Evolutionary conservation across 2,797 vertebrate species (phyloP).

Genomic region (Melanotaenia trifasciata): DNA sequence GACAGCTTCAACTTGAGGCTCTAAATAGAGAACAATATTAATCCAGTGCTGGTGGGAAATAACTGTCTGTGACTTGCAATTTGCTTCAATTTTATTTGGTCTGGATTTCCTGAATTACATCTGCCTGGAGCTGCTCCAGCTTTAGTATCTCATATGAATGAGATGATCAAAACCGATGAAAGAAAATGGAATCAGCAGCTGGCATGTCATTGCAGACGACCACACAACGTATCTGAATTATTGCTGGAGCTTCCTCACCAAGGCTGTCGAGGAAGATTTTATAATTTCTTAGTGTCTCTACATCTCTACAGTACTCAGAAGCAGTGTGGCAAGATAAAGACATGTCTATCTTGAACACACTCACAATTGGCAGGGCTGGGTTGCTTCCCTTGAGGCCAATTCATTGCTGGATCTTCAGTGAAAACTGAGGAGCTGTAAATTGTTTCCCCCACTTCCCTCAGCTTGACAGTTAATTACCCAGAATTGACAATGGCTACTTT

Average conservation of each 20-base stretch:
- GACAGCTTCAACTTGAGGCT: conserved; percentile 27
- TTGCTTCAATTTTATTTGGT: conserved; percentile 46
- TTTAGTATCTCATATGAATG: conserved; percentile 36
- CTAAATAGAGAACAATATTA: conserved; percentile 50
- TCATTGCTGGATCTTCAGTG: conserved; percentile 57
- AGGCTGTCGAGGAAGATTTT: conserved; percentile 24
- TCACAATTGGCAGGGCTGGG: conserved; percentile 28
- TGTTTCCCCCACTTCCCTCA: conserved; percentile 42
- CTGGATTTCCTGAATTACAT: conserved; percentile 43
- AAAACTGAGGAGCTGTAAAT: conserved; percentile 63
- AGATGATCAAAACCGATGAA: conserved; percentile 39
- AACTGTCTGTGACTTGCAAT: conserved; percentile 49
- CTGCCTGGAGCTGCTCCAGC: conserved; percentile 19
- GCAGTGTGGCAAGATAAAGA: conserved; percentile 46
- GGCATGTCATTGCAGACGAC: conserved; percentile 6
- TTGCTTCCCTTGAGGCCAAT: conserved; percentile 60
- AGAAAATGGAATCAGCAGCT: conserved; percentile 34
- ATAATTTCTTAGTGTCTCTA: conserved; percentile 32
- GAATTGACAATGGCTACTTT: conserved; percentile 48
- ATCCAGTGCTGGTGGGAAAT: conserved; percentile 51
- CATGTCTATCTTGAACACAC: conserved; percentile 31
- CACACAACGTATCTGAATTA: neutral
- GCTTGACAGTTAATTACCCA: conserved; percentile 63
- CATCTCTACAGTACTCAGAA: conserved; percentile 16
- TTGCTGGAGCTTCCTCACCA: conserved; percentile 1